Percentiles rank a stretch among this genome's conserved stretches.
Evolutionary conservation across 2,113 vertebrate genomes (phyloP).

Genomic region (Pachyramphus minor): DNA sequence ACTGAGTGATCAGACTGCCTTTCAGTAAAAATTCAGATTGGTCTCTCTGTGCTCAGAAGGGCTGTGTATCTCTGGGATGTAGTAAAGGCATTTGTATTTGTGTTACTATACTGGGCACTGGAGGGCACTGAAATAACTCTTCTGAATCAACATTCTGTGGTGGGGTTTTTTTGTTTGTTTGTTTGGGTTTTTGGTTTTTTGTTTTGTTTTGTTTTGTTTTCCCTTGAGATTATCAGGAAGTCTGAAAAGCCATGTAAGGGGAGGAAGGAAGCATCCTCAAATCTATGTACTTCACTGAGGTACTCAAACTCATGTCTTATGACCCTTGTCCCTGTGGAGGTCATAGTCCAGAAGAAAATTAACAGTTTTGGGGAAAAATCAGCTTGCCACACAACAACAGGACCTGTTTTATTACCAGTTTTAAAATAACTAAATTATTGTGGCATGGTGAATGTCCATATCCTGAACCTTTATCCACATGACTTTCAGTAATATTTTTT

Average conservation of each 20-base stretch:
- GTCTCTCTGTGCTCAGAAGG: fast-evolving
- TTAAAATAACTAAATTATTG: neutral
- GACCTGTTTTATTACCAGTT: neutral
- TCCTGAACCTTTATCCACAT: neutral
- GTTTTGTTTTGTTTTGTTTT: neutral
- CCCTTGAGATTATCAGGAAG: neutral
- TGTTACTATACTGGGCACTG: neutral
- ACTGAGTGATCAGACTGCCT: neutral
- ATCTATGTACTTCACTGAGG: neutral
- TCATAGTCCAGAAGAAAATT: neutral
- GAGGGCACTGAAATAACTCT: neutral
- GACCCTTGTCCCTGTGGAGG: neutral
- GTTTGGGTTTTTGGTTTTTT: too few relatives aligned
- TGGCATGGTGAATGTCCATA: neutral
- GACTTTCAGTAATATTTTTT: neutral
- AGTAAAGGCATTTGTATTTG: neutral
- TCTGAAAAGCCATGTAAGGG: neutral
- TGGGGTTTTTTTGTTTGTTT: too few relatives aligned
- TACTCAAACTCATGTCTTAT: neutral
- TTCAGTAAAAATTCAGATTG: neutral
- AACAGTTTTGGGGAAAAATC: neutral
- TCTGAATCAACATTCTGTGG: neutral
- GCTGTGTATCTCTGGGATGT: neutral
- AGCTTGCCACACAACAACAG: neutral
- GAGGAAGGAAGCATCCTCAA: neutral